Base-by-base conservation (phyloP, 2,888 invertebrate species). In the Boloria selene region DNA sequence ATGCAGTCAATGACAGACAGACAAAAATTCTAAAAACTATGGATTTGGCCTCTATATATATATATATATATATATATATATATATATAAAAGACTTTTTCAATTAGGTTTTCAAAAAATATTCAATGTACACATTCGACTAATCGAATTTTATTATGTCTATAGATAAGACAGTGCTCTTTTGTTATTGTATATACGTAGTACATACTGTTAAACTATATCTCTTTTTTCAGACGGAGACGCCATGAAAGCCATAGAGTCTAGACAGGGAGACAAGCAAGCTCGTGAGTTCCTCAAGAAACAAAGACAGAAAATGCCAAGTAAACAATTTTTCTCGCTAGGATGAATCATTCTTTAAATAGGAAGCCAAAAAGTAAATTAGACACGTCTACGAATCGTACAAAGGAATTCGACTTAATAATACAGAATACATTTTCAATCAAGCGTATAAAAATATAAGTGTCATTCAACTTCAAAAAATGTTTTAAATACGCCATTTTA, bases 281-380 rank as follows among this genome's bases (percentile, higher is more conserved):
- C 98, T 18, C 94, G 95, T 82, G 98, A 98, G 73, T 98, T 98
- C 86, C 92, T 98, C 49, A 97, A 97, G 83, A 96, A 95, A 83
- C 93, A 96, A 72, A 95, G 94, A 82, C 94, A 94, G 77, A 94
- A 96, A 75, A 80, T 90, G 76, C 90, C 92, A 0, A 77, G 81
- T 70, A 87, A 85, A 69, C 88, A 88, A 68, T 90, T 90, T 77
- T 91, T 92, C 75, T 89, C 91, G 14, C 81, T 92, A 49, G 88
- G 89, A 55, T 90, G 80, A 87, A 55, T 42, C 45, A 44, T 61
- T 56, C 13, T 31, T 38, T 3, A 50, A 13, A n/a, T 55, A 38
- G 31, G 13, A 47, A 6, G 31, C 47, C 38, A 55, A 63, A 55
- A 31, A 47, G 47, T 49, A 52, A 63, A 63, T 49, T 55, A 47